A percentile compares a stretch with the other conserved stretches of the same genome.
Conservation (phyloP, 2,113 vertebrate species). For the Sula dactylatra region DNA sequence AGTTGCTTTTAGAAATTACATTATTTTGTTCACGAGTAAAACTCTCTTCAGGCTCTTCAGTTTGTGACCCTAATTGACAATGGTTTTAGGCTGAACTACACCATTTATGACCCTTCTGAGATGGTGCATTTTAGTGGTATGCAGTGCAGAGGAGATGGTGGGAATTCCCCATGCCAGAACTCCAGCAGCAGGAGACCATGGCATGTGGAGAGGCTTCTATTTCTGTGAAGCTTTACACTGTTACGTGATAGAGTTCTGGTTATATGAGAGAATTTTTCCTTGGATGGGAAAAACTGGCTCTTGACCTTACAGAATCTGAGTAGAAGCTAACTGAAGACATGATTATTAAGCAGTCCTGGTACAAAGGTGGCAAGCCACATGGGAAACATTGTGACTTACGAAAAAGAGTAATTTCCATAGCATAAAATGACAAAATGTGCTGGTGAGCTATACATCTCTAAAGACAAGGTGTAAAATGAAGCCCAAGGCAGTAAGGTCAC, state of each 20-base stretch:
- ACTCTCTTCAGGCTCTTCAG: neutral
- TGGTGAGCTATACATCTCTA: neutral
- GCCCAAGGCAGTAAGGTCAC: neutral
- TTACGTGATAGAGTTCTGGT: neutral
- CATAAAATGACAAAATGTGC: neutral
- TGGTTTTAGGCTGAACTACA: neutral
- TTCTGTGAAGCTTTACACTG: neutral
- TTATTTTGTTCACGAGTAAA: neutral
- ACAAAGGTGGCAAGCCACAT: neutral
- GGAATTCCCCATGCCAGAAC: neutral
- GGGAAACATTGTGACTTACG: neutral
- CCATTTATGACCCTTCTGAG: neutral
- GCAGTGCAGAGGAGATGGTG: neutral
- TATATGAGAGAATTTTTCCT: neutral
- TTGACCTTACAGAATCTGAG: neutral
- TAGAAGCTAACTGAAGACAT: neutral
- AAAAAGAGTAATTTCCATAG: neutral
- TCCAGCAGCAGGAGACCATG: neutral
- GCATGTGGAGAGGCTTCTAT: neutral
- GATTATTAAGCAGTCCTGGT: neutral
- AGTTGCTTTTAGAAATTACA: neutral
- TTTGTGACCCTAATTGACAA: neutral
- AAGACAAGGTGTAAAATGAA: neutral
- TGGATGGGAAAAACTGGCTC: neutral
- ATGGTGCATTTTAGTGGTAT: neutral